These are phyloP conservation scores for Bellardia bayeri DNA, from an alignment of 2,888 invertebrate species.

Conservation along the genomic window DNA sequence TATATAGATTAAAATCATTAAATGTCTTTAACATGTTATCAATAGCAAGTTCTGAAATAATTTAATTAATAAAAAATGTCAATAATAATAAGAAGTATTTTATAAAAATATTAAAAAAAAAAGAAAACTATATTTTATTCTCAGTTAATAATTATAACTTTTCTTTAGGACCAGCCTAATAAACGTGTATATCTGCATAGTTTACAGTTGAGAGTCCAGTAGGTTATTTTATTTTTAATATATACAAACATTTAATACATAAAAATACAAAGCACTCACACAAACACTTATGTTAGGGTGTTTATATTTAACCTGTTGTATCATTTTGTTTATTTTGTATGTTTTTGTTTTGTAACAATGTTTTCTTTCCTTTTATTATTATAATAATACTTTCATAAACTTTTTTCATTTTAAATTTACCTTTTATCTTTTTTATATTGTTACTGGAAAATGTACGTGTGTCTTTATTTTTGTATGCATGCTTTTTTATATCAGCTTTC, in stretches of 20 bases:
- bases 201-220: not conserved
- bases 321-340: slow-evolving; percentile 37
- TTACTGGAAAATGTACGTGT: slow-evolving; percentile 12
- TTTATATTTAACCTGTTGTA: slow-evolving; percentile 65
- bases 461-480: slow-evolving; percentile 30
- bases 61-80: too few species aligned
- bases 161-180: too few species aligned
- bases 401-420: slow-evolving; percentile 12
- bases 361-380: slow-evolving; percentile 29
- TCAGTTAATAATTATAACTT: too few species aligned
- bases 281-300: slow-evolving; percentile 8
- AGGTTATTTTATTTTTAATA: not conserved
- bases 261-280: not conserved
- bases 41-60: too few species aligned
- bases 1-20: too few species aligned
- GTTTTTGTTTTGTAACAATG: slow-evolving; percentile 23
- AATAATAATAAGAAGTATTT: too few species aligned
- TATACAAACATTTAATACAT: not conserved
- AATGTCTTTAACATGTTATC: too few species aligned
- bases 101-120: too few species aligned
- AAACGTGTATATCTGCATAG: too few species aligned
- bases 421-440: slow-evolving; percentile 1
- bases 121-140: too few species aligned
- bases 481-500: not conserved
- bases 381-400: not conserved